Conservation (phyloP, 2,888 invertebrate species). For the Xestia xanthographa region DNA sequence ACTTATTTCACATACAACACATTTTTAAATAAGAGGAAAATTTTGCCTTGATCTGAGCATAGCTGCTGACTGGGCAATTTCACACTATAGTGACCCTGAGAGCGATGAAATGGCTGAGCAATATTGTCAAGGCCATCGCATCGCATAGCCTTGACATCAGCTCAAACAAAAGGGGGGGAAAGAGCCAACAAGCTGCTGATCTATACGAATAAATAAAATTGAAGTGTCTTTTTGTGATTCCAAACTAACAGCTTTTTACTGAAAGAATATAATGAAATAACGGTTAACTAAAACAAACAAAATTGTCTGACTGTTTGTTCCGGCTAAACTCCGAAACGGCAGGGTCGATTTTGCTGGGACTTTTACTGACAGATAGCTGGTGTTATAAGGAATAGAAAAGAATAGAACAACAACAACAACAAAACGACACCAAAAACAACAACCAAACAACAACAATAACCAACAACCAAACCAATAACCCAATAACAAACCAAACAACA, state of each 20-base stretch:
- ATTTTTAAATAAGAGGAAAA: conserved; percentile 12
- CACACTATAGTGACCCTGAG: conserved; percentile 22
- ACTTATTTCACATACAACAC: not conserved
- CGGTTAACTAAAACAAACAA: too few relatives aligned
- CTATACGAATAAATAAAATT: not conserved
- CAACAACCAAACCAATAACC: too few relatives aligned
- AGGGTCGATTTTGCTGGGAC: not conserved
- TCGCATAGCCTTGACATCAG: conserved; percentile 30
- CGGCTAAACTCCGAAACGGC: not conserved
- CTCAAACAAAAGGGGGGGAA: not conserved
- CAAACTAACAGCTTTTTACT: not conserved
- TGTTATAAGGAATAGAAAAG: too few relatives aligned
- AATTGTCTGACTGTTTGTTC: too few relatives aligned
- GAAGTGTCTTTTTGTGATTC: not conserved
- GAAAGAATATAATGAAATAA: not conserved
- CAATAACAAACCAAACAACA: too few relatives aligned
- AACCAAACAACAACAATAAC: too few relatives aligned
- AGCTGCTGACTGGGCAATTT: conserved; percentile 28
- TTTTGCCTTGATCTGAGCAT: not conserved
- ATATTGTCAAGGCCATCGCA: conserved; percentile 25
- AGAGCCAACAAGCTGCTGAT: not conserved
- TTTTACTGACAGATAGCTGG: not conserved
- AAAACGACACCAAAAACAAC: too few relatives aligned
- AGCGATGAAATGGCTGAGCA: conserved; percentile 15
- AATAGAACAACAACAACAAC: too few relatives aligned